Conservation (phyloP, 2,888 invertebrate species). For the Meandrusa payeni region DNA sequence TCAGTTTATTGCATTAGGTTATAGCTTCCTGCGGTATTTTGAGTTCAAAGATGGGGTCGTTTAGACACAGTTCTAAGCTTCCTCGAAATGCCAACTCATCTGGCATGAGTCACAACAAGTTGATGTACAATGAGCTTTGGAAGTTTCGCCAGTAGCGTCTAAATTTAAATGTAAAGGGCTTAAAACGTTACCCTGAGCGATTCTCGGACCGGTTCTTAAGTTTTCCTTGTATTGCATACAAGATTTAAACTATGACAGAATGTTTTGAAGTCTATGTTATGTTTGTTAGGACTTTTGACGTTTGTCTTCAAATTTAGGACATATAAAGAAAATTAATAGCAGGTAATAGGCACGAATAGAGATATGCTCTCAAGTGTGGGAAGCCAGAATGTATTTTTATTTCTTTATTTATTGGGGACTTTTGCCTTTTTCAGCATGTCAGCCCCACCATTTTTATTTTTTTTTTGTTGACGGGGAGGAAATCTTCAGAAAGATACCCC, state of each 20-base stretch:
- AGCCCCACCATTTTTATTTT: no score
- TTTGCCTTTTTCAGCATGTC: no score
- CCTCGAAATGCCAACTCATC: conserved; percentile 18
- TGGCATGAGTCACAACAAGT: conserved; percentile 15
- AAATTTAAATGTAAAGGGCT: conserved; percentile 6
- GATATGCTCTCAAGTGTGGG: no score
- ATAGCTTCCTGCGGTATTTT: conserved; percentile 14
- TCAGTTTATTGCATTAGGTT: conserved; percentile 9
- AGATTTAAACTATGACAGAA: conserved; percentile 1
- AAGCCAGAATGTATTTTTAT: no score
- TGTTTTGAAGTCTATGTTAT: background rate
- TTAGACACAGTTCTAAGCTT: conserved; percentile 15
- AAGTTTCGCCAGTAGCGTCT: conserved; percentile 7
- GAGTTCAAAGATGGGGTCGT: conserved; percentile 24
- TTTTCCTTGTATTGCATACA: background rate
- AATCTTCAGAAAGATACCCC: no score
- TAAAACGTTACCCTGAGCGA: background rate
- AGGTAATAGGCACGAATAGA: no score
- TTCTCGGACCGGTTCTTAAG: conserved; percentile 5
- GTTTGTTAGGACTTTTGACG: background rate
- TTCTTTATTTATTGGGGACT: no score
- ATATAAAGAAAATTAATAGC: no score
- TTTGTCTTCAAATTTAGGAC: no score
- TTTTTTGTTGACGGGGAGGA: no score
- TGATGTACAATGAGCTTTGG: conserved; percentile 11